Base-by-base conservation (phyloP, 2,888 invertebrate species). In the Xanthorhoe designata region DNA sequence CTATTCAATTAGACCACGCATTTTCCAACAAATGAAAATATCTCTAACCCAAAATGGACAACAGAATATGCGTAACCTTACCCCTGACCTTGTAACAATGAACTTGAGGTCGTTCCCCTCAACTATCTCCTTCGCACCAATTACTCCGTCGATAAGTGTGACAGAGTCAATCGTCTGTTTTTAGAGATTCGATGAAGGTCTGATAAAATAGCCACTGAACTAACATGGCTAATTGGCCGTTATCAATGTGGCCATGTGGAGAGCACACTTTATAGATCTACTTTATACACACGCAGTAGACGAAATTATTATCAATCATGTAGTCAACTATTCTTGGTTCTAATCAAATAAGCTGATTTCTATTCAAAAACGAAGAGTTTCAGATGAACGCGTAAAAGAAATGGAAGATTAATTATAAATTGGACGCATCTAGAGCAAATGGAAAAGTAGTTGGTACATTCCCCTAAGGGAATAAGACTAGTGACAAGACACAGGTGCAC, bases 41-140 rank as follows among this genome's bases (percentile, higher is more conserved):
- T 47, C 15, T 62, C 17, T 57, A 68, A 61, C 59, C 49, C 45
- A 19, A 61, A 64, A 49, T 45, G 55, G 54, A 68, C 65, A 47
- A 53, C 50, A 54, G 64, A 66, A 71, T 69, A 64, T 60, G 57
- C 65, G 59, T 76, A 71, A 70, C 58, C 69, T 70, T 72, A 73
- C 59, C 70, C 76, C 70, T 81, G 80, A 82, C 85, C 83, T 84
- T 84, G 82, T 76, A 70, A 69, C 75, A 64, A 72, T 73, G 77
- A 75, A 68, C 68, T 71, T 72, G 74, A 77, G 85, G 82, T 83
- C 84, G 77, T 84, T 85, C 75, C 76, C 82, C 84, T 76, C 68
- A 35, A 52, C 75, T 76, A 73, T 80, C 78, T 80, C 79, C 68
- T 72, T 84, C 75, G 63, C 73, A 72, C 78, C 60, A 64, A 69